Percentiles rank a stretch among this genome's conserved stretches.
Conservation (phyloP, 1,140 invertebrate species). For the Apis dorsata region DNA sequence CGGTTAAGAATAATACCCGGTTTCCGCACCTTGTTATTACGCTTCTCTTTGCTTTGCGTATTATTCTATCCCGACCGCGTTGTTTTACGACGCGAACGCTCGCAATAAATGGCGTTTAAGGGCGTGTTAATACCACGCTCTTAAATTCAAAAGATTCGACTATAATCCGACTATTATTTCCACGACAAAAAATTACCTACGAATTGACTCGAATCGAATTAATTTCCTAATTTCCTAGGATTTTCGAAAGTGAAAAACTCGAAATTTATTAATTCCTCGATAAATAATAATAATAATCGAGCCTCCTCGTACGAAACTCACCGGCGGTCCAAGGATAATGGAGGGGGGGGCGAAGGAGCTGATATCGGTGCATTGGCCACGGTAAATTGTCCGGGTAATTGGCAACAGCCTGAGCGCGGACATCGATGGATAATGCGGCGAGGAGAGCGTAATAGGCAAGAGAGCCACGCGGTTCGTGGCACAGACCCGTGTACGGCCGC, state of each 20-base stretch:
- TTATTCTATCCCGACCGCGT: conserved; percentile 19
- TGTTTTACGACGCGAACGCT: conserved; percentile 47
- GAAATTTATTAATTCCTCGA: too few relatives aligned
- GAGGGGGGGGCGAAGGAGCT: conserved; percentile 42
- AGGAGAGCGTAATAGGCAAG: conserved; percentile 47
- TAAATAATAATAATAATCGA: too few relatives aligned
- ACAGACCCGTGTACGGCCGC: conserved; percentile 29
- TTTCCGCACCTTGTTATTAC: conserved; percentile 38
- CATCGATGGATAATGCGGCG: conserved; percentile 51
- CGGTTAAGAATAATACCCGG: conserved; percentile 34
- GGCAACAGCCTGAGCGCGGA: conserved; percentile 30
- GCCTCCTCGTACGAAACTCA: background rate
- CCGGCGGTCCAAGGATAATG: conserved; percentile 59
- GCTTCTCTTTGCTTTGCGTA: conserved; percentile 31
- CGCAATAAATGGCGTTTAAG: conserved; percentile 23
- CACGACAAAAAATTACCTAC: background rate
- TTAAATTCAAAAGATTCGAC: background rate
- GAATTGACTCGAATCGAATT: too few relatives aligned
- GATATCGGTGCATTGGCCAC: conserved; percentile 64
- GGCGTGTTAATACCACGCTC: conserved; percentile 26
- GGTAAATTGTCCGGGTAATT: conserved; percentile 64
- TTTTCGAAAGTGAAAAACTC: too few relatives aligned
- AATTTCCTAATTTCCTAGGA: too few relatives aligned
- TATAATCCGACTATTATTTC: background rate
- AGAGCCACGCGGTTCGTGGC: background rate